phyloP scores from a whole-genome alignment of 2,113 vertebrate species.

The Catharus fuscescens region DNA sequence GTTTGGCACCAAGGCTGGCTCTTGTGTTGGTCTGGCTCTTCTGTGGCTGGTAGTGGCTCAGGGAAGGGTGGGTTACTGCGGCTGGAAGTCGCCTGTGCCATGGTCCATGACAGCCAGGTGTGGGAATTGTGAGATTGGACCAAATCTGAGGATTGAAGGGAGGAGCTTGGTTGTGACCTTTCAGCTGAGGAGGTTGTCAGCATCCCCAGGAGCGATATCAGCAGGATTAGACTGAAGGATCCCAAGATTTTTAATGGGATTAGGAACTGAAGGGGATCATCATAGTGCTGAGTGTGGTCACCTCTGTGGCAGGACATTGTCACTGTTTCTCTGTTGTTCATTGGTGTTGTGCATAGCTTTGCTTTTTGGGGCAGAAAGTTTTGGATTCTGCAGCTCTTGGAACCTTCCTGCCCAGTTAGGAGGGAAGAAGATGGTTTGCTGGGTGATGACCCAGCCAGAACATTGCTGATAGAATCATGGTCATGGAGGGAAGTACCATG shows the following conservation, averaged over 20 bases:
- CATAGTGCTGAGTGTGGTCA: not conserved
- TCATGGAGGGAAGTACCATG: not conserved
- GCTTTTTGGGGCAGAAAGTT: not conserved
- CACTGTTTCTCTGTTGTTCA: not conserved
- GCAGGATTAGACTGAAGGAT: not conserved
- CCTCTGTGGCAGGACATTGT: not conserved
- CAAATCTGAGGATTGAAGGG: not conserved
- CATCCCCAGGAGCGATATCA: not conserved
- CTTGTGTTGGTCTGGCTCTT: not conserved
- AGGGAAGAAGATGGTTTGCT: not conserved
- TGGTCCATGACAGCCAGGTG: not conserved
- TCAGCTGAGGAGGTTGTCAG: not conserved
- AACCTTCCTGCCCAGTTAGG: not conserved
- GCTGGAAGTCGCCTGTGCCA: not conserved
- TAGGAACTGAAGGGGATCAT: not conserved
- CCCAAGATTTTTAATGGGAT: not conserved
- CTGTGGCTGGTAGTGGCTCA: not conserved
- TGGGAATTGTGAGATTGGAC: not conserved
- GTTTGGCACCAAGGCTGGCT: not conserved
- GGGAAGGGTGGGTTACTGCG: not conserved
- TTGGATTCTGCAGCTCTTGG: not conserved
- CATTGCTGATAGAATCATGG: fast-evolving
- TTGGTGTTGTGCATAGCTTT: not conserved
- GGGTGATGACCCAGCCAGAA: not conserved
- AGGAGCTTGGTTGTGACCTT: not conserved